Evolutionary conservation across 2,888 invertebrate species (phyloP).

Genomic region (Nudaria mundana): DNA sequence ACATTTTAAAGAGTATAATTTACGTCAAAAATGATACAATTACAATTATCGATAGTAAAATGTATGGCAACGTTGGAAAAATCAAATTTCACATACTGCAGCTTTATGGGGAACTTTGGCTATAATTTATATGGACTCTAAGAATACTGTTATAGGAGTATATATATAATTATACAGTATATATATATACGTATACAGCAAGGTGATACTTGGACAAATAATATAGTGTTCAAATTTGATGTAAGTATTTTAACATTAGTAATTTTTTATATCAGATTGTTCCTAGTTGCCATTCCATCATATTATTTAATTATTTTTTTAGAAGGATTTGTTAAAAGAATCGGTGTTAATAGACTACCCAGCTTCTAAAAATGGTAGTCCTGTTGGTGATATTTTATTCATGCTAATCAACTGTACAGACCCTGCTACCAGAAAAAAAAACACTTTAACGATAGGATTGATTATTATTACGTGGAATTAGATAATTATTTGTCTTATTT

Average conservation of each 20-base stretch:
- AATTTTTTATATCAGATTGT: no score
- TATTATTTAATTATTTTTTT: constrained; percentile 29
- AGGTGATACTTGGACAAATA: constrained; percentile 54
- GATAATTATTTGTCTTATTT: constrained; percentile 29
- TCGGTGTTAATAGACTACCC: constrained; percentile 51
- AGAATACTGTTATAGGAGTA: constrained; percentile 38
- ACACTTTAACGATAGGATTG: constrained; percentile 38
- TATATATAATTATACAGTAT: no score
- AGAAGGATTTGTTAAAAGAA: constrained; percentile 32
- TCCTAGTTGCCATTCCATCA: no score
- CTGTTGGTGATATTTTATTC: constrained; percentile 40
- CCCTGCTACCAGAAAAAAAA: constrained; percentile 31
- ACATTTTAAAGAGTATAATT: constrained; percentile 5
- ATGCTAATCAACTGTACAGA: constrained; percentile 46
- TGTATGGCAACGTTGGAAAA: constrained; percentile 28
- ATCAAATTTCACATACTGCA: constrained; percentile 15
- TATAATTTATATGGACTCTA: constrained; percentile 26
- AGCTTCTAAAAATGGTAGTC: constrained; percentile 33
- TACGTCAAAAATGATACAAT: constrained; percentile 15
- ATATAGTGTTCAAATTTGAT: constrained; percentile 43
- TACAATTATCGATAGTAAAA: constrained; percentile 28
- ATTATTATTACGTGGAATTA: constrained; percentile 35
- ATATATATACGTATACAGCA: no score
- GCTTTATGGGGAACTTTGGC: constrained; percentile 11
- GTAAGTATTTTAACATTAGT: constrained; percentile 23